Base-by-base conservation (phyloP, 2,113 vertebrate species). In the Larimichthys crocea region DNA sequence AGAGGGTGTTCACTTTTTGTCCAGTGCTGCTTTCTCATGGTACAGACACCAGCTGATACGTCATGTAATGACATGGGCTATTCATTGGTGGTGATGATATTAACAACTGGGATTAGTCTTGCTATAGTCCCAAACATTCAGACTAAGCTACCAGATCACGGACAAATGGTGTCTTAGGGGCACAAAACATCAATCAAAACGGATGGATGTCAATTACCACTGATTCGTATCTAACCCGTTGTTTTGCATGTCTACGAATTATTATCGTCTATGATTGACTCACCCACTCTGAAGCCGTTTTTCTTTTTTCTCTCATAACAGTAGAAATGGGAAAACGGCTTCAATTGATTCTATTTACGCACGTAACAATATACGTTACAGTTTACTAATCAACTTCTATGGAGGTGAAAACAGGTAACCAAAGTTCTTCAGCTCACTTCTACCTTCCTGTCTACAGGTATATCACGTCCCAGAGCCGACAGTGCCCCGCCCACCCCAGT, bases 401-500 rank as follows among this genome's bases (percentile, higher is more conserved):
- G 3, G 4, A 40, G n/a, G 10, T 5, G 10, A 24, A 52, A 53
- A 17, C 6, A 15, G 9, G 16, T 15, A 10, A 16, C 11, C 4
- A 5, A 20, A 20, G 3, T n/a, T n/a, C 3, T 19, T 4, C 1
- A 1, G 22, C 66, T 85, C 10, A 88, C 80, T 65, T 40, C 29
- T 20, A 15, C 8, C 26, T 64, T 72, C 52, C 50, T 76, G 3
- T 78, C 59, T 2, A 55, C 89, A 99, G 98, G 97, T 88, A 98
- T 99, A 92, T 99, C 98, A 24, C 95, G 98, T 7, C 97, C 97
- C 24, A 93, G 97, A 55, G 95, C 97, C 4, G 98, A 99, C 79
- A 99, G 97, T 3, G 97, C 98, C 48, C 97, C 98, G 0, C 97
- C 97, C 82, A 99, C 97, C 0, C 98, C 98, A 0, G 97, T 99